Percentiles rank a stretch among this genome's conserved stretches.
Conservation (phyloP, 2,888 invertebrate genomes). For the Lathronympha strigana region DNA sequence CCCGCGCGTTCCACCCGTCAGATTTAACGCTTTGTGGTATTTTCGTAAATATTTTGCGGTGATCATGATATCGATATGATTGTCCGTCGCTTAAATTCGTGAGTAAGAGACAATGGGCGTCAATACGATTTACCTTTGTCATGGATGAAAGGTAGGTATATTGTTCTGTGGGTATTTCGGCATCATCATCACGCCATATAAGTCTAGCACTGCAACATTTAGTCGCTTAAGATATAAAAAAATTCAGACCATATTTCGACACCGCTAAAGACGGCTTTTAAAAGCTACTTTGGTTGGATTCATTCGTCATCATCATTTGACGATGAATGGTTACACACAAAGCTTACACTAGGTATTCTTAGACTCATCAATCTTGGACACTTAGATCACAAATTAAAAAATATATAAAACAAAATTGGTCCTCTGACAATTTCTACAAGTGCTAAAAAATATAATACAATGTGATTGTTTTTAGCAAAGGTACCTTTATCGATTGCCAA, state of each 20-base stretch:
- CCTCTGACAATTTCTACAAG: no score
- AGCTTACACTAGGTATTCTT: no score
- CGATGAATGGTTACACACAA: no score
- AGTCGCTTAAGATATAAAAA: background rate
- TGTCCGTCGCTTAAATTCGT: constrained; percentile 57
- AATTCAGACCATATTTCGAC: background rate
- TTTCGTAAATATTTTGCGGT: constrained; percentile 78
- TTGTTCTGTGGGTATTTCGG: constrained; percentile 3
- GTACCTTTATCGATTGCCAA: no score
- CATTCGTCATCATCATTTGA: no score
- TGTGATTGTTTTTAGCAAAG: no score
- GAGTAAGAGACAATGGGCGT: constrained; percentile 60
- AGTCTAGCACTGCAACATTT: background rate
- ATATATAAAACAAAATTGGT: no score
- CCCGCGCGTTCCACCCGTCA: constrained; percentile 57
- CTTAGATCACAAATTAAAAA: no score
- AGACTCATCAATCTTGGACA: no score
- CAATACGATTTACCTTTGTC: constrained; percentile 44
- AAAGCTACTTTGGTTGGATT: no score
- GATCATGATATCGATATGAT: constrained; percentile 52
- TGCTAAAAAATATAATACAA: no score
- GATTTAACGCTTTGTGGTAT: constrained; percentile 56
- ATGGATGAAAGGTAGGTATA: constrained; percentile 3
- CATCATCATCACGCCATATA: constrained; percentile 14
- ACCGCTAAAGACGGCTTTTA: no score